Evolutionary conservation across 1,140 invertebrate genomes (phyloP), one percentile per base, ranked within the genome.

Genomic region (Trachymyrmex cornetzi): DNA sequence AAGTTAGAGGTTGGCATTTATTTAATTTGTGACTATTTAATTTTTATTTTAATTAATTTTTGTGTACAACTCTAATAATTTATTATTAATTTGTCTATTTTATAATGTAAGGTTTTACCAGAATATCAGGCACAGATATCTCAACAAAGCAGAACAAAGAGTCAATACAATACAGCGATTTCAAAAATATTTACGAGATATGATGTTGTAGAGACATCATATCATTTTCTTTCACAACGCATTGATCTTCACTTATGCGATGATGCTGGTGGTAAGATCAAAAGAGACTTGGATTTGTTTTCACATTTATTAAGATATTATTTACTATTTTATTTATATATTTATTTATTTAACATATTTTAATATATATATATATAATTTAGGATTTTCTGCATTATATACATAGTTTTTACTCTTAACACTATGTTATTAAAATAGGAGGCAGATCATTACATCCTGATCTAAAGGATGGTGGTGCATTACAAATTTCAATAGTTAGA

Each of bases 241-340:
- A 98, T 99, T 92, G 98, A 99, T 96, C 96, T 99, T 61, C 99
- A 99, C 96, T 96, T 99, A 53, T 99, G 98, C 95, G 99, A 99
- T 95, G 99, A 99, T 95, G 97, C 97, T 89, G 98, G 98, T 91
- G 95, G 98, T 98, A 95, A 96, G 85, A 88, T 69, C 11, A 50
- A 80, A 55, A 63, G 11, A 38, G 30, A 80, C 74, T 77, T 86
- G 22, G 16, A 80, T 3, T 67, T 53, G 4, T 53, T 67, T 24
- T 30, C 44, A 77, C 9, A 6, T 66, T 67, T 59, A 67, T 53
- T 69, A 24, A 77, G 7, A 22, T 77, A 34, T 69, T 82, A 66
- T 22, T 48, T 61, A 6, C 12, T 34, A 22, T 22, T 57, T 19
- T 64, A 30, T 48, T 71, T 11, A 30, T 77, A 55, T 34, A 77